phyloP scores from a whole-genome alignment of 1,140 invertebrate species.

The Thrips palmi region DNA sequence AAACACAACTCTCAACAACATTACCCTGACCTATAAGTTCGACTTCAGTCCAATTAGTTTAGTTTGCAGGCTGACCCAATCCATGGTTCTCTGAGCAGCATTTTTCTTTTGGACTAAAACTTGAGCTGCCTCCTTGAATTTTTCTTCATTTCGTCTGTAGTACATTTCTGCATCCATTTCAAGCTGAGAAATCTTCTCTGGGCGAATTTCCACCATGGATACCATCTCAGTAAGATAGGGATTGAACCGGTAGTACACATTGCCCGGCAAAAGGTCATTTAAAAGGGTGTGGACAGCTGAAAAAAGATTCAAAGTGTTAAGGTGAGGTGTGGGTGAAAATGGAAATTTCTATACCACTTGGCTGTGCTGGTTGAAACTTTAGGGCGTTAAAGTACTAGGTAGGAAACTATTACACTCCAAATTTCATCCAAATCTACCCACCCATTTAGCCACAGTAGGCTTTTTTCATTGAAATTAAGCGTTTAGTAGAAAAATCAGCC shows the following conservation, averaged over 20 bases:
- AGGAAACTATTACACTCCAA: no score
- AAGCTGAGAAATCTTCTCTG: slow-evolving; percentile 39
- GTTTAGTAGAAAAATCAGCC: no score
- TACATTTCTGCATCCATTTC: slow-evolving; percentile 53
- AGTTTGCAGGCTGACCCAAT: slow-evolving; percentile 27
- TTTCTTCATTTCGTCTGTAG: slow-evolving; percentile 55
- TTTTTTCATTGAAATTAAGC: no score
- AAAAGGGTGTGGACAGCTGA: slow-evolving; percentile 61
- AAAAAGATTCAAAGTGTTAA: no score
- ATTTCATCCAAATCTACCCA: no score
- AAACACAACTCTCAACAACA: no score
- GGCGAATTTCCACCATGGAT: slow-evolving; percentile 63
- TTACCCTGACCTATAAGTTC: no score
- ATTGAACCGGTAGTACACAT: slow-evolving; percentile 77
- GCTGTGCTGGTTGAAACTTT: no score
- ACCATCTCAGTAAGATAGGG: slow-evolving; percentile 71
- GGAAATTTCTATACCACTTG: no score
- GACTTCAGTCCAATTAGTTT: slow-evolving; percentile 18
- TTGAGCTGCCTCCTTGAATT: slow-evolving; percentile 36
- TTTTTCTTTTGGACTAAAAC: slow-evolving; percentile 27
- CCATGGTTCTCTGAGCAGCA: slow-evolving; percentile 23
- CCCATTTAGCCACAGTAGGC: no score
- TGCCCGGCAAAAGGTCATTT: slow-evolving; percentile 58
- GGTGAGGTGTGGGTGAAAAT: no score
- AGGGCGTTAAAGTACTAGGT: no score